Evolutionary conservation across 2,888 invertebrate genomes (phyloP).

Genomic region (Boloria euphrosyne): DNA sequence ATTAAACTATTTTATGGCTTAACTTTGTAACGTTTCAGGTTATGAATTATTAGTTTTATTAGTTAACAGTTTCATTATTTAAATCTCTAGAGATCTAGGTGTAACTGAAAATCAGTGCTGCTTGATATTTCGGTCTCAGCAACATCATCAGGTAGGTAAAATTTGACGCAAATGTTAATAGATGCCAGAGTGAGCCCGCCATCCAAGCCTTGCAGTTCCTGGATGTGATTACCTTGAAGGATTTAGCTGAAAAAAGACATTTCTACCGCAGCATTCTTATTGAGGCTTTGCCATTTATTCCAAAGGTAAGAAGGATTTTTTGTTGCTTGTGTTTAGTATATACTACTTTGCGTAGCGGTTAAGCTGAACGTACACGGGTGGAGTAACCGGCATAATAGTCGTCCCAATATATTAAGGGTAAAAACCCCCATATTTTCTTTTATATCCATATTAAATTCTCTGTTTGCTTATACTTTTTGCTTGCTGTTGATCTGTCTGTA

Average conservation of each 20-base stretch:
- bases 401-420: no score
- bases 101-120: no score
- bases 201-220: conserved; percentile 96
- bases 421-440: no score
- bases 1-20: neutral
- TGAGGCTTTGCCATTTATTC: conserved; percentile 93
- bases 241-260: conserved; percentile 92
- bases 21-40: conserved; percentile 9
- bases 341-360: neutral
- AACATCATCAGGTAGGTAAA: neutral
- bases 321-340: neutral
- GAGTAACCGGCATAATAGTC: no score
- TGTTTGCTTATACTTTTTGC: no score
- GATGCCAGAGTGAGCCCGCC: conserved; percentile 88
- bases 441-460: no score
- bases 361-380: no score
- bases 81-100: no score
- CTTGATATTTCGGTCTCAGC: no score
- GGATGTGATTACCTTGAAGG: conserved; percentile 96
- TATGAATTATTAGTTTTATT: neutral
- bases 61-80: no score
- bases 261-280: conserved; percentile 94
- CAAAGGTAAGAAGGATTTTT: conserved; percentile 56
- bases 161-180: conserved; percentile 33
- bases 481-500: no score